Conservation (phyloP, 2,888 invertebrate genomes). For the Cyaniris semiargus region DNA sequence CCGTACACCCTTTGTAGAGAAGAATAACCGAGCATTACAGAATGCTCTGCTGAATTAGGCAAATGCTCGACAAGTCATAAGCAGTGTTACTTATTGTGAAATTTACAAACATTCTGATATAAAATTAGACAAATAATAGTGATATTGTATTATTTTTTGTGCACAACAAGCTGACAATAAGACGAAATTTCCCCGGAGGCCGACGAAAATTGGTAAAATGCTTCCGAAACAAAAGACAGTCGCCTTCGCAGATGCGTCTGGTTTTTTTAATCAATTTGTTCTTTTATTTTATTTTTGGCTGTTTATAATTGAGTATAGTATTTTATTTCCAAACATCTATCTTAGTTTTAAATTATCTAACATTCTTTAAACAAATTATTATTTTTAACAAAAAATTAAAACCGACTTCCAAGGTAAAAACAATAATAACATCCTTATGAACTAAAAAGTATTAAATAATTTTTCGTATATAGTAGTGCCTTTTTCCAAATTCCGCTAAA, state of each 20-base stretch:
- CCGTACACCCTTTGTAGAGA: too few relatives aligned
- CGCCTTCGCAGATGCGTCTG: background rate
- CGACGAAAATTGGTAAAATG: background rate
- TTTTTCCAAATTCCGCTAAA: too few relatives aligned
- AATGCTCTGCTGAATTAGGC: background rate
- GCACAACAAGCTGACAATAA: background rate
- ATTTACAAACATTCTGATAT: background rate
- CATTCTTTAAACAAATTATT: too few relatives aligned
- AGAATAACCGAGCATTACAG: too few relatives aligned
- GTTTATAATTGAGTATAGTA: background rate
- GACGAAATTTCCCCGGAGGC: background rate
- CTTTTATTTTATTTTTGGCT: background rate
- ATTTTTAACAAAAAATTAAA: too few relatives aligned
- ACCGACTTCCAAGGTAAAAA: too few relatives aligned
- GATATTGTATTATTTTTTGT: background rate
- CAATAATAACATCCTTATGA: too few relatives aligned
- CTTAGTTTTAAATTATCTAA: too few relatives aligned
- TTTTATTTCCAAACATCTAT: too few relatives aligned
- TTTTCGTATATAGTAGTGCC: too few relatives aligned
- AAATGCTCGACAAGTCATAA: background rate
- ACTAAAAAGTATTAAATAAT: too few relatives aligned
- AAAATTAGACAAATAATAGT: background rate
- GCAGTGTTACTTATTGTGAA: background rate
- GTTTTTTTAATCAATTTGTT: slow-evolving; percentile 5
- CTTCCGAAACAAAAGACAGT: background rate